Conservation (phyloP, 2,797 vertebrate genomes). For the Nannoperca australis region DNA sequence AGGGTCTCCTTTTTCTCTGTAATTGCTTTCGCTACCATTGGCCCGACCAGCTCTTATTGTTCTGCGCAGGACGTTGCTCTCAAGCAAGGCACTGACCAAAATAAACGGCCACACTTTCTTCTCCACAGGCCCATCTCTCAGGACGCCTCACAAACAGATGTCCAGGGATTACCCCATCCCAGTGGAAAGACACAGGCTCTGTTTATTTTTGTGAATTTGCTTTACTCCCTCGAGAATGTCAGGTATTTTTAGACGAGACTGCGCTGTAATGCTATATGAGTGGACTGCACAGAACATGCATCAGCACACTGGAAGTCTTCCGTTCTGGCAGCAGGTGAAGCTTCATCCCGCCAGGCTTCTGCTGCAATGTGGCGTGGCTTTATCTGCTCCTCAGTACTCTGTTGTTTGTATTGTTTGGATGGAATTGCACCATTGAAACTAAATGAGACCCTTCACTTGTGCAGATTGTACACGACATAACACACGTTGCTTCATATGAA, state of each 20-base stretch:
- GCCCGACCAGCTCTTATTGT: constrained; percentile 35
- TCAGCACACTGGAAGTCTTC: constrained; percentile 47
- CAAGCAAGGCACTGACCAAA: constrained; percentile 58
- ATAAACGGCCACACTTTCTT: constrained; percentile 69
- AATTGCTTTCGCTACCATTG: constrained; percentile 57
- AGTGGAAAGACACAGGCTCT: constrained; percentile 44
- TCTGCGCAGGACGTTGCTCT: constrained; percentile 26
- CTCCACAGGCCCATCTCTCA: constrained; percentile 66
- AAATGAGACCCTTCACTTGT: background rate
- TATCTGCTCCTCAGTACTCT: constrained; percentile 10
- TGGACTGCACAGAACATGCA: constrained; percentile 26
- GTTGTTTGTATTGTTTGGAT: constrained; percentile 4
- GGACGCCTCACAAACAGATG: constrained; percentile 70
- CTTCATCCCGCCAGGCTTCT: constrained; percentile 36
- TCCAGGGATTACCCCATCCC: constrained; percentile 78
- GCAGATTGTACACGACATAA: background rate
- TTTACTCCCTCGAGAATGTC: constrained; percentile 61
- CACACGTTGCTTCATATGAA: background rate
- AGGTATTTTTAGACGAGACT: constrained; percentile 72
- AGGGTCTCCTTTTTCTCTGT: constrained; percentile 45
- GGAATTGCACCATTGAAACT: background rate
- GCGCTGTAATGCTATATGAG: constrained; percentile 54
- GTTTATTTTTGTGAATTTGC: constrained; percentile 65
- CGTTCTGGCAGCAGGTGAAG: constrained; percentile 55
- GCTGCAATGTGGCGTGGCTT: constrained; percentile 28